These are phyloP conservation scores for Dasypus novemcinctus DNA, from an alignment of 2,113 vertebrate species.

Conservation along the genomic window DNA sequence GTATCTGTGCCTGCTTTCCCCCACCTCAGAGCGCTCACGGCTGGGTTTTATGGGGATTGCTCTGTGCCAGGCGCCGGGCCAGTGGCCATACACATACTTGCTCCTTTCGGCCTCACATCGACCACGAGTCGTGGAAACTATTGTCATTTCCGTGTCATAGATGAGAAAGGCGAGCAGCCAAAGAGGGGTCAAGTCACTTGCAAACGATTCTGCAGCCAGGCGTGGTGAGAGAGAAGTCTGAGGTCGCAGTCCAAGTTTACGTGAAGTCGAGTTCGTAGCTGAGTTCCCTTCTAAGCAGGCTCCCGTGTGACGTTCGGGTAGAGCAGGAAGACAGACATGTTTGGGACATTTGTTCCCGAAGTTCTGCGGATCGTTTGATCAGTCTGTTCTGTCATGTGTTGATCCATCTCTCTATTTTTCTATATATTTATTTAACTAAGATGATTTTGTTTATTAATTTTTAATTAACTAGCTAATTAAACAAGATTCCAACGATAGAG, in stretches of 20 bases:
- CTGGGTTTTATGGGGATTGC: neutral
- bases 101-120: neutral
- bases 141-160: neutral
- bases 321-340: fast-evolving
- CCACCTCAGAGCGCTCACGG: fast-evolving
- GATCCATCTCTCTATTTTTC: too few relatives aligned
- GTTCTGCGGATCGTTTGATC: neutral
- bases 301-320: neutral
- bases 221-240: fast-evolving
- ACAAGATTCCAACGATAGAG: neutral
- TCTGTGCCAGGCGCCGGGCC: neutral
- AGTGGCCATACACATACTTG: fast-evolving
- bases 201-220: fast-evolving
- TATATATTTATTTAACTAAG: neutral
- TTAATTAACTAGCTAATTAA: neutral
- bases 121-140: fast-evolving
- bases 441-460: neutral
- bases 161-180: fast-evolving
- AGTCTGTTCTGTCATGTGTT: too few relatives aligned
- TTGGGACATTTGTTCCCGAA: neutral
- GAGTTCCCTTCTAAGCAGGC: fast-evolving
- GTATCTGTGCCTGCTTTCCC: neutral
- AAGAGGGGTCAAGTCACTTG: neutral
- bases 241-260: neutral
- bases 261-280: neutral